These are phyloP conservation scores for Euwallacea similis DNA, from an alignment of 1,140 invertebrate genomes.

Conservation along the genomic window DNA sequence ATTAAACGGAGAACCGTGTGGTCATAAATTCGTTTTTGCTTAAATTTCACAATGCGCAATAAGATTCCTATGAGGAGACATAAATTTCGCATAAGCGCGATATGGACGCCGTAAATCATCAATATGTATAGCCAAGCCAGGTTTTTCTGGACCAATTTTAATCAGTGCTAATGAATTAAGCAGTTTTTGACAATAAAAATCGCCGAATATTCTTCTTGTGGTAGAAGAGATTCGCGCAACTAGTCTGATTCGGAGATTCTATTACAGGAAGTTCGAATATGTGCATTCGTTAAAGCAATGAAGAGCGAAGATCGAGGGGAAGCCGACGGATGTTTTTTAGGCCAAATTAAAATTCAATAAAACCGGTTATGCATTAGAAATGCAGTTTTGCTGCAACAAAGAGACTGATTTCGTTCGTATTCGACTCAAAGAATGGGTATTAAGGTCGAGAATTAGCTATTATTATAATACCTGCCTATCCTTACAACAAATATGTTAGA, in stretches of 20 bases:
- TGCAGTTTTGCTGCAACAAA: conserved; percentile 46
- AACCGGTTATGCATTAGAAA: conserved; percentile 48
- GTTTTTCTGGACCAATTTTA: neutral
- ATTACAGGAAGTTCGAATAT: conserved; percentile 1
- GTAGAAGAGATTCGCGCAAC: no score
- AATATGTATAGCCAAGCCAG: conserved; percentile 7
- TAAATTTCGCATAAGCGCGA: conserved; percentile 15
- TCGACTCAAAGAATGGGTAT: conserved; percentile 47
- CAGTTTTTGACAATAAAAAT: no score
- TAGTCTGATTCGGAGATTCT: no score
- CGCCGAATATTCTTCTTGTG: no score
- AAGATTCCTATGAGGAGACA: conserved; percentile 20
- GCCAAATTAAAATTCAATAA: conserved; percentile 48
- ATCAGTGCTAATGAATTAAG: no score
- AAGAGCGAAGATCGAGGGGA: neutral
- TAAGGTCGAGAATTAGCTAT: conserved; percentile 45
- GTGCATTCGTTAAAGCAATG: neutral
- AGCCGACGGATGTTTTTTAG: conserved; percentile 41
- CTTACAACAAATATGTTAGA: conserved; percentile 48
- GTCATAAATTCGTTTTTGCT: conserved; percentile 27
- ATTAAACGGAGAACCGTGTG: conserved; percentile 17
- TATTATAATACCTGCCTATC: conserved; percentile 46
- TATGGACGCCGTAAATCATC: conserved; percentile 12
- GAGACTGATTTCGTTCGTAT: conserved; percentile 43
- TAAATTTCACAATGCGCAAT: conserved; percentile 26